Base-by-base conservation (phyloP, 1,140 invertebrate genomes). In the Drosophila kikkawai region DNA sequence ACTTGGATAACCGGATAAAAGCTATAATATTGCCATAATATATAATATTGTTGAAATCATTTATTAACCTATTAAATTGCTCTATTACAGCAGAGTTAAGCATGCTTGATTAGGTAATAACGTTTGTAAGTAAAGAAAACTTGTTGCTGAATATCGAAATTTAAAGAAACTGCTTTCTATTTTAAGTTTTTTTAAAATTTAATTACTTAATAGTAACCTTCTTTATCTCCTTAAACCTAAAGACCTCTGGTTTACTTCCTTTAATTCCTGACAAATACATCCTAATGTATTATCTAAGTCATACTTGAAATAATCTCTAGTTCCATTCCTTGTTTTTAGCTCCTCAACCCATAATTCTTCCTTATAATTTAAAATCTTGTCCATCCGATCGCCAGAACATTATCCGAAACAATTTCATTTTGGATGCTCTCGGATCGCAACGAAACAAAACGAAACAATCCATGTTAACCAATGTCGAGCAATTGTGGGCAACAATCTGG, bases 391-490 rank as follows among this genome's bases (percentile, higher is more conserved):
- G 17, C 12, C n/a, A 11, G 7, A 48, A 65, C 65, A 67, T 67
- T 67, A 56, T 12, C 0, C 26, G 17, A 39, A 73, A 73, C 59
- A 75, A 65, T 56, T 75, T 75, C 59, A 75, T 76, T 76, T 75
- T n/a, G 29, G 59, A 64, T 65, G 58, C 71, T 75, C 59, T 75
- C 32, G 7, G 41, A 47, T 45, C 41, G 39, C 26, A 29, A 7
- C 32, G 47, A n/a, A 50, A 50, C 60, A 29, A 42, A 63, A 75
- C 70, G 61, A 67, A 53, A 51, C 74, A 51, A 55, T 69, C 32
- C 64, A 69, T 78, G 75, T 78, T 69, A 77, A 78, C 75, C 75
- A 68, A 82, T 80, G 76, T 83, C 61, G 64, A 73, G 66, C 79
- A 80, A 60, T 80, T 69, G 63, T 68, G 67, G 67, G 7, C 65